These are phyloP conservation scores for Nothura maculosa DNA, from an alignment of 2,797 vertebrate genomes.

Conservation along the genomic window DNA sequence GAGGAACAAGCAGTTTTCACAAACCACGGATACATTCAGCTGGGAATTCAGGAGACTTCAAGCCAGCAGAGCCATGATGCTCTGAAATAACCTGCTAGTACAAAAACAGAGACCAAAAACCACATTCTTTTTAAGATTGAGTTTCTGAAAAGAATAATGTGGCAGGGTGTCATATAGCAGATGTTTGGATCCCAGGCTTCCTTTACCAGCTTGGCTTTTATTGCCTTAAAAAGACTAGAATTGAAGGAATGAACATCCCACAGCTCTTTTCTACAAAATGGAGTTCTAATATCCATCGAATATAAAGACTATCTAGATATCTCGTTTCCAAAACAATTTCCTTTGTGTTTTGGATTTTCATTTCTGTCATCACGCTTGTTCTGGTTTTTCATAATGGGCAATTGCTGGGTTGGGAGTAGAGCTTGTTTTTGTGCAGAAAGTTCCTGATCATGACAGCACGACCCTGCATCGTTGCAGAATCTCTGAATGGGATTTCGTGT, in stretches of 20 bases:
- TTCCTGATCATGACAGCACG: background rate
- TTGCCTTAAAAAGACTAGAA: background rate
- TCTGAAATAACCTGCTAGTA: slow-evolving; percentile 10
- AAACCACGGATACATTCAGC: background rate
- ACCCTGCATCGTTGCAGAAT: background rate
- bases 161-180: background rate
- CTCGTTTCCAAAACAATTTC: background rate
- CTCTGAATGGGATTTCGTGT: background rate
- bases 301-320: background rate
- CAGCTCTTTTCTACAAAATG: background rate
- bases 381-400: slow-evolving; percentile 15
- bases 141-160: background rate
- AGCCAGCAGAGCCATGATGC: fast-evolving
- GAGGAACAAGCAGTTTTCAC: background rate
- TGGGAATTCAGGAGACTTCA: fast-evolving
- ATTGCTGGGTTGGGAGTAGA: background rate
- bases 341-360: background rate
- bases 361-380: background rate
- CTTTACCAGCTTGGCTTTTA: slow-evolving; percentile 32
- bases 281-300: background rate
- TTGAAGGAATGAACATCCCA: background rate
- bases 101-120: background rate
- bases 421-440: background rate
- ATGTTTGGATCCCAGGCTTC: slow-evolving; percentile 7
- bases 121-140: background rate